phyloP scores from a whole-genome alignment of 1,140 invertebrate genomes.

The Dermatophagoides farinae region DNA sequence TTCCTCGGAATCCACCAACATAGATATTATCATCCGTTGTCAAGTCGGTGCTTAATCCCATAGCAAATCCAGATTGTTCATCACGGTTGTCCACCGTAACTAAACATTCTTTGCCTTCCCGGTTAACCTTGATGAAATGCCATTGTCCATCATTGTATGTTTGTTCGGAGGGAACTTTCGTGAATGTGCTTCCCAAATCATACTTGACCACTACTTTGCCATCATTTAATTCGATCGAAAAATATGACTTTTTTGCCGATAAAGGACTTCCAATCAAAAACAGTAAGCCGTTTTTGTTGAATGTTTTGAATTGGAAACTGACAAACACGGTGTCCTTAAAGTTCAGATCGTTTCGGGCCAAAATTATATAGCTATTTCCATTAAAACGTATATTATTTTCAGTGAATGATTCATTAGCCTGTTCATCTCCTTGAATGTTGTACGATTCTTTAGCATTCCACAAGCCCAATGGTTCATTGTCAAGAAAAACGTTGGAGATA shows the following conservation, averaged over 20 bases:
- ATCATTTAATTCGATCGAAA: slow-evolving; percentile 58
- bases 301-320: slow-evolving; percentile 61
- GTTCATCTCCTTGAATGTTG: slow-evolving; percentile 43
- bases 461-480: slow-evolving; percentile 64
- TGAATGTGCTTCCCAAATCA: slow-evolving; percentile 40
- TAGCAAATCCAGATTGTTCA: slow-evolving; percentile 24
- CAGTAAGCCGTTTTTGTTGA: slow-evolving; percentile 59
- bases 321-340: slow-evolving; percentile 37
- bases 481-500: slow-evolving; percentile 72
- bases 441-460: slow-evolving; percentile 72
- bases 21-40: slow-evolving; percentile 45
- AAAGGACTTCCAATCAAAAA: slow-evolving; percentile 50
- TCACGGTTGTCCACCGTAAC: slow-evolving; percentile 30
- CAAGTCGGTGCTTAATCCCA: slow-evolving; percentile 30
- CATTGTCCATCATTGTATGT: slow-evolving; percentile 60
- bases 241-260: slow-evolving; percentile 36
- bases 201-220: slow-evolving; percentile 42
- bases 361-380: slow-evolving; percentile 55
- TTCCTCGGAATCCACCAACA: slow-evolving; percentile 61
- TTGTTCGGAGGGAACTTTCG: slow-evolving; percentile 33
- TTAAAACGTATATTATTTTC: slow-evolving; percentile 59
- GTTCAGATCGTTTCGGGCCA: slow-evolving; percentile 35
- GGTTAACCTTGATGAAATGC: slow-evolving; percentile 50
- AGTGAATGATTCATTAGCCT: slow-evolving; percentile 39
- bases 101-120: slow-evolving; percentile 39